Evolutionary conservation across 2,797 vertebrate genomes (phyloP).

Genomic region (Sebastes cheni): DNA sequence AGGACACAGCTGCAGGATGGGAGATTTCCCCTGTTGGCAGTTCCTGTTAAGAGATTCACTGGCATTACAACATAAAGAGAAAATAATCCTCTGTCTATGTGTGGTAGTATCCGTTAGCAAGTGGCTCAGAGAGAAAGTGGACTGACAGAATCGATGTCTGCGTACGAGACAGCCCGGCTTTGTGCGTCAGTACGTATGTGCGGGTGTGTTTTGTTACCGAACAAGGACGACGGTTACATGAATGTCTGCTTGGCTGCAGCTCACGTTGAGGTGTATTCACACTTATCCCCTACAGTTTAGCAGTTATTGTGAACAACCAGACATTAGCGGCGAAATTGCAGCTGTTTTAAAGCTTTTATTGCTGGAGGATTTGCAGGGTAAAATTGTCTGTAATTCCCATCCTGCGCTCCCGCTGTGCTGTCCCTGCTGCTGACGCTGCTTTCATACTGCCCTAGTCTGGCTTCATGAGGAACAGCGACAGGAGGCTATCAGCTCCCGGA

Average conservation of each 20-base stretch:
- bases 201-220: slow-evolving; percentile 26
- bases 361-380: slow-evolving; percentile 53
- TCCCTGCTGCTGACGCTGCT: slow-evolving; percentile 62
- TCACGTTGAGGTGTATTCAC: slow-evolving; percentile 46
- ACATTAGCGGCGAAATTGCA: slow-evolving; percentile 63
- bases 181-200: not conserved
- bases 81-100: slow-evolving; percentile 64
- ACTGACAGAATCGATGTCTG: slow-evolving; percentile 30
- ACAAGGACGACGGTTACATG: not conserved
- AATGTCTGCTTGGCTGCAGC: slow-evolving; percentile 13
- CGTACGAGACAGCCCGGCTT: slow-evolving; percentile 9
- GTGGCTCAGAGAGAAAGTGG: slow-evolving; percentile 37
- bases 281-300: slow-evolving; percentile 39
- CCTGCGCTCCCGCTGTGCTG: slow-evolving; percentile 45
- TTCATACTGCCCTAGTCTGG: slow-evolving; percentile 39
- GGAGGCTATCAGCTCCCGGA: slow-evolving; percentile 49
- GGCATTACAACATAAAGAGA: slow-evolving; percentile 70
- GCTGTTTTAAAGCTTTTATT: slow-evolving; percentile 65
- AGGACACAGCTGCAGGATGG: slow-evolving; percentile 61
- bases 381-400: slow-evolving; percentile 65
- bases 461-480: slow-evolving; percentile 45
- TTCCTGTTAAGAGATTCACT: slow-evolving; percentile 66
- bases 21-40: slow-evolving; percentile 67
- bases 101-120: slow-evolving; percentile 38
- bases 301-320: slow-evolving; percentile 51